Conservation (phyloP, 2,888 invertebrate species). For the Trissoscelio sp. region DNA sequence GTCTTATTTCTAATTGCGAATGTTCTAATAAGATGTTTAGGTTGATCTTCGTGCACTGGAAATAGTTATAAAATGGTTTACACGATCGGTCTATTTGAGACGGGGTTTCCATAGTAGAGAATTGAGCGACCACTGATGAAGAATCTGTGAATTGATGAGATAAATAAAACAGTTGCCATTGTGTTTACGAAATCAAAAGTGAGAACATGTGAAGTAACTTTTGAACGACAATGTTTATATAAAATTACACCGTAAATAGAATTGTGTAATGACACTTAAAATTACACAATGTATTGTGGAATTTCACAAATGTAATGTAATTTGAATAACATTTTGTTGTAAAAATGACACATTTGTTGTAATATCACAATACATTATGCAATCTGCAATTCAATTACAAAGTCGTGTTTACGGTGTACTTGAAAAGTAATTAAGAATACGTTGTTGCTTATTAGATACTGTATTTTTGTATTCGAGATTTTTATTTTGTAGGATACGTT, state of each 20-base stretch:
- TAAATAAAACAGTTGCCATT: background rate
- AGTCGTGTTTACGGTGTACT: no score
- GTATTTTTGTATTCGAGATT: constrained; percentile 39
- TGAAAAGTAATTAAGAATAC: constrained; percentile 3
- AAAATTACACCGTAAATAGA: no score
- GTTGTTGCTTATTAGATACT: constrained; percentile 27
- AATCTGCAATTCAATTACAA: no score
- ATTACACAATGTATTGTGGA: no score
- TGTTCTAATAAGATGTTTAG: constrained; percentile 12
- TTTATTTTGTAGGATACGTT: constrained; percentile 23
- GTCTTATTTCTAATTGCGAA: constrained; percentile 10
- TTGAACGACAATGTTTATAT: no score
- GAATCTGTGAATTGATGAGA: background rate
- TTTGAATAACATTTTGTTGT: no score
- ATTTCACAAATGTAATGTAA: no score
- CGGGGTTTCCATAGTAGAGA: constrained; percentile 44
- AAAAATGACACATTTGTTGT: no score
- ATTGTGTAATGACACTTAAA: no score
- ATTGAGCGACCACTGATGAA: constrained; percentile 3
- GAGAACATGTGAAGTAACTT: constrained; percentile 12
- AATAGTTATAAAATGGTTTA: constrained; percentile 19
- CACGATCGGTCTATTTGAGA: constrained; percentile 22
- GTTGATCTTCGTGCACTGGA: constrained; percentile 24
- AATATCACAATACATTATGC: no score
- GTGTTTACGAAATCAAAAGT: background rate